These are phyloP conservation scores for Orius insidiosus DNA, from an alignment of 1,140 invertebrate species.

Conservation along the genomic window DNA sequence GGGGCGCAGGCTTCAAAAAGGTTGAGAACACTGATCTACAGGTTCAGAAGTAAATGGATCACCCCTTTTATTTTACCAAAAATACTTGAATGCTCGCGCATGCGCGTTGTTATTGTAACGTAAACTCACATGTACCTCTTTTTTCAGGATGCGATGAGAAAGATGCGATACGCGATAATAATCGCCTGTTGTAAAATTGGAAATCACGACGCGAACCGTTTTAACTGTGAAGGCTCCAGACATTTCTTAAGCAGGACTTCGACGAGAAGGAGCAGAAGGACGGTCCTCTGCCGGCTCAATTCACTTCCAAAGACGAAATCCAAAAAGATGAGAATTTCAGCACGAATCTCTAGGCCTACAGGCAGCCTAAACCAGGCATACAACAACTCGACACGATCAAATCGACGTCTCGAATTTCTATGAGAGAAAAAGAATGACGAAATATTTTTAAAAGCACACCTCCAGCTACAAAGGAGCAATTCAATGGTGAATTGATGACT, in stretches of 20 bases:
- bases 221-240: slow-evolving; percentile 3
- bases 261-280: slow-evolving; percentile 1
- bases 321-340: not conserved
- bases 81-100: no score
- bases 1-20: no score
- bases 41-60: no score
- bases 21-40: no score
- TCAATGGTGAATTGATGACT: no score
- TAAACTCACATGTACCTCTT: not conserved
- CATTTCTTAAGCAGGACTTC: slow-evolving; percentile 1
- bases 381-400: not conserved
- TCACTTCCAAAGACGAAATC: not conserved
- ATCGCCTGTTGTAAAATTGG: slow-evolving; percentile 1
- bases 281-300: not conserved
- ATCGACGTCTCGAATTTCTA: slow-evolving; percentile 1
- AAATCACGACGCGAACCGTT: not conserved
- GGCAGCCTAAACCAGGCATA: not conserved
- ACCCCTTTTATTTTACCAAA: no score
- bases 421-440: not conserved
- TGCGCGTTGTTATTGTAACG: no score
- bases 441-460: no score
- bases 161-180: slow-evolving; percentile 1
- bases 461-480: no score
- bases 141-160: slow-evolving; percentile 9
- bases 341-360: slow-evolving; percentile 5